Evolutionary conservation across 2,113 vertebrate genomes (phyloP).

Genomic region (Myotis davidii): DNA sequence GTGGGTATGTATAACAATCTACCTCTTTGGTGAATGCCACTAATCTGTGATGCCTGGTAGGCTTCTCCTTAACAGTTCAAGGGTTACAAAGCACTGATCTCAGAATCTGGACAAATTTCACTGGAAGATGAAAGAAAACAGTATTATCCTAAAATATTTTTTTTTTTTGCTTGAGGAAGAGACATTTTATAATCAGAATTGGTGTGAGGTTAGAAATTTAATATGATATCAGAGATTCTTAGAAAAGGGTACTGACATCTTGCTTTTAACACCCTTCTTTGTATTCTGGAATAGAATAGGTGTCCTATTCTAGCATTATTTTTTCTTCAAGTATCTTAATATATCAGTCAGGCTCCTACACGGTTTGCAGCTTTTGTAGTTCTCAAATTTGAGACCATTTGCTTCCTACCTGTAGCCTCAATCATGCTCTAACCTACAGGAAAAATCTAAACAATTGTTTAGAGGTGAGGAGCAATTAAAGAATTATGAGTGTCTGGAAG

Average conservation of each 20-base stretch:
- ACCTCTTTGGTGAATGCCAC: conserved; percentile 10
- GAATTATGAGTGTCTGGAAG: neutral
- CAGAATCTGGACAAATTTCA: neutral
- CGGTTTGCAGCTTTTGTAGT: conserved; percentile 44
- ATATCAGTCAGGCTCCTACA: neutral
- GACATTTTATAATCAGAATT: conserved; percentile 35
- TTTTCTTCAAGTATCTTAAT: conserved; percentile 38
- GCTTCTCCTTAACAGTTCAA: conserved; percentile 61
- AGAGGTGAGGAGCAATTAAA: conserved; percentile 18
- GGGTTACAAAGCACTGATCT: conserved; percentile 24
- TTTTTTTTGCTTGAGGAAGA: conserved; percentile 8
- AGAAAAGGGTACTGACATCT: neutral
- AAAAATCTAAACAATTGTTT: conserved; percentile 48
- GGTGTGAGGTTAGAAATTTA: conserved; percentile 44
- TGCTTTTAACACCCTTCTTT: conserved; percentile 33
- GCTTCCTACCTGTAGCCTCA: conserved; percentile 6
- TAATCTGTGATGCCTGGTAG: conserved; percentile 14
- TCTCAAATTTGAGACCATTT: conserved; percentile 33
- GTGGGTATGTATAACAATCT: conserved; percentile 15
- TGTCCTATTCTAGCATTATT: neutral
- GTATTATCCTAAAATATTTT: conserved; percentile 12
- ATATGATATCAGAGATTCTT: conserved; percentile 11
- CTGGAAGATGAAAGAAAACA: conserved; percentile 31
- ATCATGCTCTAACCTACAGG: neutral
- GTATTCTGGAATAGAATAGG: neutral